Base-by-base conservation (phyloP, 23 tunicate genomes). In the Styela plicata region DNA sequence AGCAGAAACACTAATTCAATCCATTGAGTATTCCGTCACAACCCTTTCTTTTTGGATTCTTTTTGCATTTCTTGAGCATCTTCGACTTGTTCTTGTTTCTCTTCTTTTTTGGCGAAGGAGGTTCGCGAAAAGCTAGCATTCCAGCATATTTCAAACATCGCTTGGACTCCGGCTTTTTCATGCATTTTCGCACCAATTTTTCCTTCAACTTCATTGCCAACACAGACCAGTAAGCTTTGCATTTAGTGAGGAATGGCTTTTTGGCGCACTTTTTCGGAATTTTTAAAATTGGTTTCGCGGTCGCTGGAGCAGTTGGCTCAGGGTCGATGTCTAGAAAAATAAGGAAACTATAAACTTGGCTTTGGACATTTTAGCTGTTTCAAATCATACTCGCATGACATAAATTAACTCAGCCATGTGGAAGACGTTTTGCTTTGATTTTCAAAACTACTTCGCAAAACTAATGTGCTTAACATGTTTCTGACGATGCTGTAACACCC, bases 101-200 rank as follows among this genome's bases (percentile, higher is more conserved):
- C 16, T 17, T 7, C 17, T 66, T 28, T 10, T 28, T 66, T 5
- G 31, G 31, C 10, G 71, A 10, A 26, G 30, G 31, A 3, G 31
- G 31, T 66, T 17, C 71, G 32, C 44, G 78, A n/a, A 73, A 31
- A 0, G 26, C 57, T 31, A 73, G n/a, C 18, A 73, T 17, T 17
- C 33, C 33, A n/a, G 25, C 27, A 0, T 31, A 24, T n/a, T 35
- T 33, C 57, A 1, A n/a, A 1, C 78, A 73, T 2, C 32, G 36
- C n/a, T 73, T 73, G 0, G 52, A 33, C 17, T 73, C 19, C 27
- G 52, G 52, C 32, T 73, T 73, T 17, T 31, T 28, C 21, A 31
- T 24, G 78, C 78, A 73, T 73, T 73, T 73, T 33, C n/a, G 20
- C n/a, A 73, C 78, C 13, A 73, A n/a, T 33, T 35, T 73, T 31